A percentile compares a stretch with the other conserved stretches of the same genome.
phyloP scores from a whole-genome alignment of 2,797 vertebrate species.

The Buceros bicornis region DNA sequence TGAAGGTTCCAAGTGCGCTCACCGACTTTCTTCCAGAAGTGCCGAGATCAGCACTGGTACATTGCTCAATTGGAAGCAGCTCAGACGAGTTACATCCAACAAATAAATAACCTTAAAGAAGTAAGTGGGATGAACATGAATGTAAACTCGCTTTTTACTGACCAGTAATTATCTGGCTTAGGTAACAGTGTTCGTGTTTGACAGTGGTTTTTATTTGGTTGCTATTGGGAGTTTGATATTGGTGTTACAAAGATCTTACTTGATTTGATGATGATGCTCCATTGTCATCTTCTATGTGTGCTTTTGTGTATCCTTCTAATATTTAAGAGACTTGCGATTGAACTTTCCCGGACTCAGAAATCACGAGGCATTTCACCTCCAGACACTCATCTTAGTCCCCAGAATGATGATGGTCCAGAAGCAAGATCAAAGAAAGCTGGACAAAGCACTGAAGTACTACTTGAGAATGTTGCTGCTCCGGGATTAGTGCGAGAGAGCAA shows the following conservation, averaged over 20 bases:
- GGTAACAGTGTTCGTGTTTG: neutral
- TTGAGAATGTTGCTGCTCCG: conserved; percentile 79
- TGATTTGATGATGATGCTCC: neutral
- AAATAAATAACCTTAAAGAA: conserved; percentile 99
- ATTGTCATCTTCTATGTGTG: fast-evolving
- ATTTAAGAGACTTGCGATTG: conserved; percentile 92
- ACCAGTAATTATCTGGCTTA: neutral
- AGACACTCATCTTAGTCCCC: conserved; percentile 87
- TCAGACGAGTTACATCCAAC: conserved; percentile 94
- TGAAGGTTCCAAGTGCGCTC: conserved; percentile 96
- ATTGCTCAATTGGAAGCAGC: conserved; percentile 96
- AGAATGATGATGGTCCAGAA: conserved; percentile 83
- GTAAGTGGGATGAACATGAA: conserved; percentile 71
- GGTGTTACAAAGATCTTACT: fast-evolving
- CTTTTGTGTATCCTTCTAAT: neutral
- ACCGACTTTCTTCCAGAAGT: conserved; percentile 98
- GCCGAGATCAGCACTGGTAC: conserved; percentile 98
- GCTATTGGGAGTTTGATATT: neutral
- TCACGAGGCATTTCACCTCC: conserved; percentile 92
- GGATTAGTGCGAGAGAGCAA: conserved; percentile 81
- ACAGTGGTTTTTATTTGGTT: neutral
- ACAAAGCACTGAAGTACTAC: conserved; percentile 80
- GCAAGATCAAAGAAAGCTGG: conserved; percentile 84
- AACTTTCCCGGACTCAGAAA: conserved; percentile 93
- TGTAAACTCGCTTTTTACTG: neutral